Evolutionary conservation across 1,140 invertebrate species (phyloP).

Genomic region (Phenacoccus solenopsis): DNA sequence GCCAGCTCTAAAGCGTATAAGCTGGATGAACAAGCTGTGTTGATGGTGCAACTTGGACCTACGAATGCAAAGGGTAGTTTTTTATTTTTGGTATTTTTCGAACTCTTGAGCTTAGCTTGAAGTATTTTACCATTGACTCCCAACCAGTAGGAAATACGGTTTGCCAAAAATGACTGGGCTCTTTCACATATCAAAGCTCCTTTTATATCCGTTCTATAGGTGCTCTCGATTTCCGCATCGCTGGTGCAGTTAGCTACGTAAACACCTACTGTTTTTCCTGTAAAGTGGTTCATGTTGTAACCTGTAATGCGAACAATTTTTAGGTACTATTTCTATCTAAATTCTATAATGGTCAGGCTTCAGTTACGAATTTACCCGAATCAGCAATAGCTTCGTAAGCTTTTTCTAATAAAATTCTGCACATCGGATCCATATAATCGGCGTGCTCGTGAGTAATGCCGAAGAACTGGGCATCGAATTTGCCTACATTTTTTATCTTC

Average conservation of each 20-base stretch:
- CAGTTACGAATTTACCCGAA: conserved; percentile 43
- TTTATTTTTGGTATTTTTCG: neutral
- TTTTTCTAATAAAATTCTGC: conserved; percentile 66
- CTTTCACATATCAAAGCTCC: conserved; percentile 59
- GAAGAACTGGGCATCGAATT: conserved; percentile 74
- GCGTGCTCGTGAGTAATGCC: conserved; percentile 69
- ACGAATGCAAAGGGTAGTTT: neutral
- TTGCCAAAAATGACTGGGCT: conserved; percentile 78
- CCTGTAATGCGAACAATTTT: conserved; percentile 32
- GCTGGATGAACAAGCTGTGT: conserved; percentile 80
- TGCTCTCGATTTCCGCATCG: conserved; percentile 44
- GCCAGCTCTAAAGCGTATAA: conserved; percentile 69
- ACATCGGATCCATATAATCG: conserved; percentile 60
- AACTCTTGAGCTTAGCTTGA: no score
- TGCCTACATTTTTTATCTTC: conserved; percentile 60
- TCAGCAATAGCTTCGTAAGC: conserved; percentile 76
- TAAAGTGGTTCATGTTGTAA: conserved; percentile 42
- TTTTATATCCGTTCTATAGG: conserved; percentile 28
- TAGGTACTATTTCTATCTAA: no score
- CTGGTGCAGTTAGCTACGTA: conserved; percentile 66
- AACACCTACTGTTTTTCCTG: conserved; percentile 61
- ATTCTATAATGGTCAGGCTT: no score
- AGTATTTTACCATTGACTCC: conserved; percentile 41
- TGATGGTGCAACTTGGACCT: conserved; percentile 62
- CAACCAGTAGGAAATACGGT: conserved; percentile 66